Evolutionary conservation across 2,888 invertebrate genomes (phyloP).

Genomic region (Hipparchia semele): DNA sequence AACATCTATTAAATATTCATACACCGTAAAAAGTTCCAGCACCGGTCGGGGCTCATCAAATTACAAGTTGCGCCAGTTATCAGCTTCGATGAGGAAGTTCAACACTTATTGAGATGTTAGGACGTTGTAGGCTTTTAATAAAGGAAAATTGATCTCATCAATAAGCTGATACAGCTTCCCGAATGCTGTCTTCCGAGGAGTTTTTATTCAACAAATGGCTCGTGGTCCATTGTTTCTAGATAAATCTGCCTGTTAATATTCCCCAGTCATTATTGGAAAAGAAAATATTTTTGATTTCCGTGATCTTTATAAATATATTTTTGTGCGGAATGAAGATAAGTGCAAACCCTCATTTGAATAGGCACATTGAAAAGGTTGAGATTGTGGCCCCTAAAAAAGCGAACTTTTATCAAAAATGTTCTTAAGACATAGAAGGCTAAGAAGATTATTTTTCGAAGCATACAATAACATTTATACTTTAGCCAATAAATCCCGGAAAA

Average conservation of each 20-base stretch:
- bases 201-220: too few relatives aligned
- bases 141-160: neutral
- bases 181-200: too few relatives aligned
- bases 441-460: too few relatives aligned
- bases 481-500: too few relatives aligned
- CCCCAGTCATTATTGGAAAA: neutral
- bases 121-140: neutral
- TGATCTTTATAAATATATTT: constrained; percentile 13
- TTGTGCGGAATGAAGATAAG: constrained; percentile 15
- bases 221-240: too few relatives aligned
- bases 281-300: constrained; percentile 1
- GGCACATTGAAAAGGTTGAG: constrained; percentile 8
- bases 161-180: neutral
- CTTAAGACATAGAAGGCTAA: too few relatives aligned
- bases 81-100: constrained; percentile 42
- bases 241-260: too few relatives aligned
- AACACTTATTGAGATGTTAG: constrained; percentile 5
- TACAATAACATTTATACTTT: too few relatives aligned
- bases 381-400: constrained; percentile 9
- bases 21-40: constrained; percentile 61
- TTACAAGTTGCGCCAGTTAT: constrained; percentile 65
- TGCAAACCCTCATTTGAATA: constrained; percentile 19
- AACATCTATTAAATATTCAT: constrained; percentile 70
- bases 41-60: constrained; percentile 65
- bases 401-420: neutral